Evolutionary conservation across 1,140 invertebrate genomes (phyloP).

Genomic region (Goniozus legneri): DNA sequence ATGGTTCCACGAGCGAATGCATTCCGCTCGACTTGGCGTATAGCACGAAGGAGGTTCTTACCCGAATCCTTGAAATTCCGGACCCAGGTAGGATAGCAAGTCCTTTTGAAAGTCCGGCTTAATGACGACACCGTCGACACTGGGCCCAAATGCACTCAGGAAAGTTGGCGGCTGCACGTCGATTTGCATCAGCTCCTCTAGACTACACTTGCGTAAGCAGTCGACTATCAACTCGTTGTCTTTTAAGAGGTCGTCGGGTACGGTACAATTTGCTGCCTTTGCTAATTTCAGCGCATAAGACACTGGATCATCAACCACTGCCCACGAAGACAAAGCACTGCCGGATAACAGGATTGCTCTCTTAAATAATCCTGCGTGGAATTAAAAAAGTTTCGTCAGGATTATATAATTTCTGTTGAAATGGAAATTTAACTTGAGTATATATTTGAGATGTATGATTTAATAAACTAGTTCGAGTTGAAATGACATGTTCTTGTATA

Average conservation of each 20-base stretch:
- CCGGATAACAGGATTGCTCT: slow-evolving; percentile 87
- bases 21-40: no score
- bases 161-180: slow-evolving; percentile 81
- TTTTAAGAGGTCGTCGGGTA: slow-evolving; percentile 72
- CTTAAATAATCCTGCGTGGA: slow-evolving; percentile 75
- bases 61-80: slow-evolving; percentile 66
- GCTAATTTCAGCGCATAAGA: slow-evolving; percentile 82
- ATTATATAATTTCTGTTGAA: not conserved
- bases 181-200: slow-evolving; percentile 73
- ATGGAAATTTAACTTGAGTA: no score
- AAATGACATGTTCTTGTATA: no score
- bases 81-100: slow-evolving; percentile 65
- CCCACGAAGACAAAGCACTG: slow-evolving; percentile 91
- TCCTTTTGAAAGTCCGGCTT: slow-evolving; percentile 75
- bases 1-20: no score
- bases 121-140: slow-evolving; percentile 83
- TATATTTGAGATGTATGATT: no score
- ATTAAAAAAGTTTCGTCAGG: no score
- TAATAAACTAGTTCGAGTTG: no score
- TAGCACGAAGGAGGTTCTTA: slow-evolving; percentile 36
- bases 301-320: slow-evolving; percentile 84
- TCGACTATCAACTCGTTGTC: slow-evolving; percentile 79
- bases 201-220: slow-evolving; percentile 71
- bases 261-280: slow-evolving; percentile 79
- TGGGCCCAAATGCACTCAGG: slow-evolving; percentile 79